A percentile compares a stretch with the other conserved stretches of the same genome.
Evolutionary conservation across 2,888 invertebrate species (phyloP).

Genomic region (Netelia melanura): DNA sequence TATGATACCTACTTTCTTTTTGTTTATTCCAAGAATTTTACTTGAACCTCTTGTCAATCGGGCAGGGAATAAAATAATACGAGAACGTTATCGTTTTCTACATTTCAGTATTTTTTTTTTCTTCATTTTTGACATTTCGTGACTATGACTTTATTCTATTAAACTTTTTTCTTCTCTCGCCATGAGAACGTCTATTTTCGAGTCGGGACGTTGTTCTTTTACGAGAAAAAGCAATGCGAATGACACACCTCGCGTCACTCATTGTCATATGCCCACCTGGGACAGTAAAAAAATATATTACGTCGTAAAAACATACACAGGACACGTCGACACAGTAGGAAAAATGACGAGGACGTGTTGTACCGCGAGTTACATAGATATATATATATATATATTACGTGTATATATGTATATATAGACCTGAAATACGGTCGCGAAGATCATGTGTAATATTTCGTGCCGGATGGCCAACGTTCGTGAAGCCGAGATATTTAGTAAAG

Average conservation of each 20-base stretch:
- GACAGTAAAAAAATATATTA: constrained; percentile 1
- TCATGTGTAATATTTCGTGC: constrained; percentile 25
- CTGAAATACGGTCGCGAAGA: constrained; percentile 19
- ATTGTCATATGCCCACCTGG: neutral
- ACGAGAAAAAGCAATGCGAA: neutral
- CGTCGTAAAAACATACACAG: constrained; percentile 34
- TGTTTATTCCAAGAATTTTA: too few species aligned
- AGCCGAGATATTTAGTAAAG: constrained; percentile 41
- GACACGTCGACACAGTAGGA: constrained; percentile 1
- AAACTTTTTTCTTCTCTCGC: neutral
- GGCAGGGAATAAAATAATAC: too few species aligned
- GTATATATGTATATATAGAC: neutral
- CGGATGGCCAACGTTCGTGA: constrained; percentile 9
- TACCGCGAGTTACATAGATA: neutral
- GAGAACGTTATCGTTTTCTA: too few species aligned
- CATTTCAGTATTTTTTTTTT: too few species aligned
- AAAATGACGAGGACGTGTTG: neutral
- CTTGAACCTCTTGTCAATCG: too few species aligned
- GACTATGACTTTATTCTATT: neutral
- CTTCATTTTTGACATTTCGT: too few species aligned
- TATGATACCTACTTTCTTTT: too few species aligned
- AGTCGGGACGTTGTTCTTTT: neutral
- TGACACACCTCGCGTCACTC: neutral
- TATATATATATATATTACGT: neutral
- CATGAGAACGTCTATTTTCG: neutral